Evolutionary conservation across 2,888 invertebrate genomes (phyloP).

Genomic region (Azorinus chamasolen): DNA sequence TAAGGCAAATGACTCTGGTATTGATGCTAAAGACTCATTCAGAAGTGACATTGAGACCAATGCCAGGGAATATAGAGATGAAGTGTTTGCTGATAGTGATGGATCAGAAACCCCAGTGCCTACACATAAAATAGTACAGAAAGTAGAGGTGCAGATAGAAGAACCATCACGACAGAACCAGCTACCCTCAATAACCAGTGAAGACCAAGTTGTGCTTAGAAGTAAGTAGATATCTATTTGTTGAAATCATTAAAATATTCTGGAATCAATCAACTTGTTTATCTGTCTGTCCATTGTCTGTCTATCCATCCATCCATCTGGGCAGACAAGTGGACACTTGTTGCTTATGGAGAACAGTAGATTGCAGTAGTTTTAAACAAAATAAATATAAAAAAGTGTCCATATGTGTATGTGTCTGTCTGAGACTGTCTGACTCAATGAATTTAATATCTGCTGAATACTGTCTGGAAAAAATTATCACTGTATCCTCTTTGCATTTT

Average conservation of each 20-base stretch:
- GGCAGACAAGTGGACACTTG: too few relatives aligned
- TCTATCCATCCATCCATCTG: too few relatives aligned
- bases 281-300: neutral
- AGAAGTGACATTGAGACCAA: constrained; percentile 34
- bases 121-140: constrained; percentile 39
- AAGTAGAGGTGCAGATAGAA: constrained; percentile 67
- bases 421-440: too few relatives aligned
- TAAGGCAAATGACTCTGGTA: constrained; percentile 54
- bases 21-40: constrained; percentile 52
- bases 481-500: too few relatives aligned
- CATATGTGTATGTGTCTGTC: too few relatives aligned
- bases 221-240: constrained; percentile 33
- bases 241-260: neutral
- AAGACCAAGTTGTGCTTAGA: constrained; percentile 35
- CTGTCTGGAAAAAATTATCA: too few relatives aligned
- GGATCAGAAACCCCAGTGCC: constrained; percentile 37
- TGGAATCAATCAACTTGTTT: too few relatives aligned
- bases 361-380: too few relatives aligned
- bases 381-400: too few relatives aligned
- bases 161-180: constrained; percentile 50
- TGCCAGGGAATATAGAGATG: constrained; percentile 25
- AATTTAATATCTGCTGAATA: too few relatives aligned
- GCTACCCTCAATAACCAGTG: constrained; percentile 53
- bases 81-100: constrained; percentile 58
- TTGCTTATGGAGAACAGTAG: too few relatives aligned